Base-by-base conservation (phyloP, 2,113 vertebrate species). In the Myiagra hebetior region DNA sequence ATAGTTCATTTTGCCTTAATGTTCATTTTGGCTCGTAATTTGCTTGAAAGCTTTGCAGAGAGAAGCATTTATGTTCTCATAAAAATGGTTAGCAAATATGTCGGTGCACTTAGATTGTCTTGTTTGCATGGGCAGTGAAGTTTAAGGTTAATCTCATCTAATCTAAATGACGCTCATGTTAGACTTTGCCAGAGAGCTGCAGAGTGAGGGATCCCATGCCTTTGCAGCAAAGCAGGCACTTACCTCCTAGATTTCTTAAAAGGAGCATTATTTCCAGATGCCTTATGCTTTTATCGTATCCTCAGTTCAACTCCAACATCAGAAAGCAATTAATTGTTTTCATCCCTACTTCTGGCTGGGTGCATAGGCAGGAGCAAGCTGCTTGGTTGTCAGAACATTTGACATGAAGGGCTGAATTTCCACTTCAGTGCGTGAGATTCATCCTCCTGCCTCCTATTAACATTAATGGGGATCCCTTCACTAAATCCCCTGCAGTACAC, bases 251-350 rank as follows among this genome's bases (percentile, higher is more conserved):
- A 55, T 69, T 91, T 93, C 87, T 94, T 90, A 67, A 93, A 90
- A 83, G 55, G 30, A 86, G 3, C 35, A 59, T 91, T 87, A 65
- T 86, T 96, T 91, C 78, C 75, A 89, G 26, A 93, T 81, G 55
- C 22, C 60, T 91, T 55, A 50, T 41, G 57, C 30, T 79, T 87
- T 35, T 24, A 39, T 37, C 67, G 26, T 90, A 81, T 91, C 91
- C 82, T 88, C 42, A 87, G 24, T 74, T 95, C 92, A 95, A 93
- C 93, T 74, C 75, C 67, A 47, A 60, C 10, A 15, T 75, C 87
- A 91, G 67, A 88, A 85, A 90, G 68, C 79, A 93, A 80, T 93
- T 95, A 88, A 74, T 55, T 57, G 18, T 90, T 96, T 89, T 83
- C 42, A 74, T 86, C 55, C 41, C 68, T 55, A 4, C 42, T 39